Percentiles rank a stretch among this genome's conserved stretches.
Conservation (phyloP, 1,140 invertebrate species). For the Chelonus insularis region DNA sequence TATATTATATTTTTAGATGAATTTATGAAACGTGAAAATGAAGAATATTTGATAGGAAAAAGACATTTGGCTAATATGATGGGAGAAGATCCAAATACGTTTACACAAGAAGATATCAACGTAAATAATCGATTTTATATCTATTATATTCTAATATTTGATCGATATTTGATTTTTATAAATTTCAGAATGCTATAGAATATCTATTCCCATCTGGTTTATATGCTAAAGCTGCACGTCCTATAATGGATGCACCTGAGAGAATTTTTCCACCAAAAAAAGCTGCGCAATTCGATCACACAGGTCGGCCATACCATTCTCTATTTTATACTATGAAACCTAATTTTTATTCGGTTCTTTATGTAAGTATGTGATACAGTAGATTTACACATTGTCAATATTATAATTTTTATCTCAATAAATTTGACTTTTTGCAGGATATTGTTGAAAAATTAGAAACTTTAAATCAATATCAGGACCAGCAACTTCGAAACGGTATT, state of each 20-base stretch:
- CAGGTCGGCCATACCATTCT: constrained; percentile 83
- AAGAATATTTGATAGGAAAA: constrained; percentile 89
- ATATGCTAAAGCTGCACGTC: constrained; percentile 78
- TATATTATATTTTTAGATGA: constrained; percentile 62
- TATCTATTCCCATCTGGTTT: constrained; percentile 93
- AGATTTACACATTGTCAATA: constrained; percentile 7
- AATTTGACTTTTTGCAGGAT: constrained; percentile 59
- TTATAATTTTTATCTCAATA: not conserved
- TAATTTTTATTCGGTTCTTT: constrained; percentile 80
- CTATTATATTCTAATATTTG: no score
- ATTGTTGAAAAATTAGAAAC: constrained; percentile 67
- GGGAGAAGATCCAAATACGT: constrained; percentile 85
- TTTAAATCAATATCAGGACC: constrained; percentile 71
- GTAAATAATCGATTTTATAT: constrained; percentile 55
- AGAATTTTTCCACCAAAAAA: constrained; percentile 83
- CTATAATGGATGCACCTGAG: constrained; percentile 83
- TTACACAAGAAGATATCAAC: constrained; percentile 87
- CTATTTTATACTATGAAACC: constrained; percentile 88
- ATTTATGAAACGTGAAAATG: constrained; percentile 80
- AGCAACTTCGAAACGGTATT: constrained; percentile 65
- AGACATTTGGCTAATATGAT: constrained; percentile 98
- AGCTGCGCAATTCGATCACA: constrained; percentile 87
- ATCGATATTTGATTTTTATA: no score
- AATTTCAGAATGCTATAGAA: no score
- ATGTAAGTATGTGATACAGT: constrained; percentile 65